phyloP scores from a whole-genome alignment of 2,888 invertebrate genomes.

The Eudasyphora cyanicolor region DNA sequence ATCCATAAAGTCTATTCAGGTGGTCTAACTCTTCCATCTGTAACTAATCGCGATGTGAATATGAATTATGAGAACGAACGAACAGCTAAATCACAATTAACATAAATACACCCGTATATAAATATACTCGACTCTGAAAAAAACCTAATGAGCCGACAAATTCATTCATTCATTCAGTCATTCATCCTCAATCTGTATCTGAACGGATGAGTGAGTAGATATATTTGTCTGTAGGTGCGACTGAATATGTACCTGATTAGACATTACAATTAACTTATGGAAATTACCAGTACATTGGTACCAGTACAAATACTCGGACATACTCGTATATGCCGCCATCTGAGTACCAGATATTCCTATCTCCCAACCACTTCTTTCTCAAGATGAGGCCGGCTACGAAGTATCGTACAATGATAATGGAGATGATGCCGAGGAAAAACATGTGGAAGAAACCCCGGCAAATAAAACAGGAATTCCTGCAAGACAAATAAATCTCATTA shows the following conservation, averaged over 20 bases:
- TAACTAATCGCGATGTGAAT: background rate
- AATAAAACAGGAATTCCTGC: conserved; percentile 48
- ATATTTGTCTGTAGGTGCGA: background rate
- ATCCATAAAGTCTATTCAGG: background rate
- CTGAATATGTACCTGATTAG: background rate
- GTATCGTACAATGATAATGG: background rate
- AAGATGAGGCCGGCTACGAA: background rate
- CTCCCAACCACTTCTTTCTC: too few relatives aligned
- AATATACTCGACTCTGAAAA: background rate
- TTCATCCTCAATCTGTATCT: background rate
- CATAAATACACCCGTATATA: background rate
- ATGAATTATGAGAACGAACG: background rate
- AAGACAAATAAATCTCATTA: conserved; percentile 63
- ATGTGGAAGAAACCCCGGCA: background rate
- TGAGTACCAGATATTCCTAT: background rate
- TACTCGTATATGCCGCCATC: too few relatives aligned
- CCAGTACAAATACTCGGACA: background rate
- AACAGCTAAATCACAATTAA: conserved; percentile 23
- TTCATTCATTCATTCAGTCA: conserved; percentile 40
- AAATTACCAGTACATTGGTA: conserved; percentile 7
- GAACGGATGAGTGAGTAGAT: background rate
- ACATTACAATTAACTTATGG: conserved; percentile 12
- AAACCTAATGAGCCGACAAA: conserved; percentile 36
- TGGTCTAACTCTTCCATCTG: conserved; percentile 1
- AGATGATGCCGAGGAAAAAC: conserved; percentile 16